Evolutionary conservation across 2,797 vertebrate species (phyloP), one percentile per base, ranked within the genome.

Genomic region (Lithobates sylvaticus): DNA sequence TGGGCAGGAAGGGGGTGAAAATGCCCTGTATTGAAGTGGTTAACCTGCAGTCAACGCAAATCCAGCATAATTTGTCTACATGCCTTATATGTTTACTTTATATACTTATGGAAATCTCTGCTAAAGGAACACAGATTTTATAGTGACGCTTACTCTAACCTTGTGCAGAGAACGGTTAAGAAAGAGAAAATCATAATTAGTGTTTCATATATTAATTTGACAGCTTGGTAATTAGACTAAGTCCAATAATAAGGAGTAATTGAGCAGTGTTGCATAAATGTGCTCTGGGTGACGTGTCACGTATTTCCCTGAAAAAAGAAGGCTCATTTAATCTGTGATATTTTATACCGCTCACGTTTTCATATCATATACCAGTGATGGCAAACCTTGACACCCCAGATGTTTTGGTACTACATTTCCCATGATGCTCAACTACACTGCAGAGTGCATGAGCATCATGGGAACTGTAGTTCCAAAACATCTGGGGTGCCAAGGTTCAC

Each of bases 181-280:
- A n/a, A n/a, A 82, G 74, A 83, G 73, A 75, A 47, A 83, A 83
- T 34, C 27, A 32, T 75, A 83, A 83, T 83, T 67, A 68, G 54
- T 65, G 81, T 68, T 75, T 67, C 36, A 68, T 76, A 44, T 58
- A 76, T 84, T 84, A 68, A 76, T 84, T 69, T 84, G 81, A 76
- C 81, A 76, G 71, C 34, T 47, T 27, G 1, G 81, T 84, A 73
- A 84, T 84, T 84, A 84, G 72, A 76, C 65, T 76, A 42, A 68
- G 64, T 50, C 70, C 61, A 84, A 76, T 76, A 84, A 69, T 84
- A 73, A 67, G 13, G 27, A 68, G 54, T 83, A 76, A 83, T 76
- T 76, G 73, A 64, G 81, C 72, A 76, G 27, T 76, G 61, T 69
- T 50, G 61, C 61, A 68, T n/a, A 36, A 84, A 84, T 76, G 21